A percentile compares a stretch with the other conserved stretches of the same genome.
phyloP scores from a whole-genome alignment of 2,113 vertebrate genomes.

The Oryzias melastigma region DNA sequence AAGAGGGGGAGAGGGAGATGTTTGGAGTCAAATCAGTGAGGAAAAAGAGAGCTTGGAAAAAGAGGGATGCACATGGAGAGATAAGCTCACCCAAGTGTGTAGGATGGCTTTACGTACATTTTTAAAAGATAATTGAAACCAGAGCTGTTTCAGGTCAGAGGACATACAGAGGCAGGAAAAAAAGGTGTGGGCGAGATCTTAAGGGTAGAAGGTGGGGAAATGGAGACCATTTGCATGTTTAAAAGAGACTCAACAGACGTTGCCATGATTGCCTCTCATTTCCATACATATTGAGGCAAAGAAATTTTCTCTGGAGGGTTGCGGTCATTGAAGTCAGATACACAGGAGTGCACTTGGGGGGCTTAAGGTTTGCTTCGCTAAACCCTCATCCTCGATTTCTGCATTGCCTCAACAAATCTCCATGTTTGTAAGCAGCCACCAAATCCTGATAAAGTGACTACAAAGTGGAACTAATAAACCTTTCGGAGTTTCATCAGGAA shows the following conservation, averaged over 20 bases:
- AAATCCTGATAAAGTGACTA: slow-evolving; percentile 46
- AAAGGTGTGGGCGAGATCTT: slow-evolving; percentile 28
- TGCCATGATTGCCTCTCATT: slow-evolving; percentile 72
- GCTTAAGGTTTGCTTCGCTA: slow-evolving; percentile 58
- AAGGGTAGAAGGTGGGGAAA: slow-evolving; percentile 26
- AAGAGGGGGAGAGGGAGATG: slow-evolving; percentile 20
- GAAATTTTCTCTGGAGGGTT: slow-evolving; percentile 37
- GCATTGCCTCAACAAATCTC: slow-evolving; percentile 53
- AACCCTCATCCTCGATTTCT: slow-evolving; percentile 53
- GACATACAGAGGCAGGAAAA: slow-evolving; percentile 25
- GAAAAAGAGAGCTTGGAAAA: slow-evolving; percentile 16
- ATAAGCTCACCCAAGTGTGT: slow-evolving; percentile 61
- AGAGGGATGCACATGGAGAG: slow-evolving; percentile 25
- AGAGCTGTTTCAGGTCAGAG: slow-evolving; percentile 66
- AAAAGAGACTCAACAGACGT: slow-evolving; percentile 58
- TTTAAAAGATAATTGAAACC: slow-evolving; percentile 74
- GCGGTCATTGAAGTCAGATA: slow-evolving; percentile 57
- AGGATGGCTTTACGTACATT: slow-evolving; percentile 59
- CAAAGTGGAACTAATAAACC: slow-evolving; percentile 40
- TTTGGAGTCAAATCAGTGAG: slow-evolving; percentile 38
- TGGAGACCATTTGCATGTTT: slow-evolving; percentile 67
- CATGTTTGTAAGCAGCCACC: slow-evolving; percentile 51
- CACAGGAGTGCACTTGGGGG: slow-evolving; percentile 42
- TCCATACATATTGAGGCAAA: slow-evolving; percentile 73
- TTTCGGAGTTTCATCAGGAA: slow-evolving; percentile 23